Percentiles rank a stretch among this genome's conserved stretches.
Conservation (phyloP, 1,140 invertebrate species). For the Olivierus martensii region DNA sequence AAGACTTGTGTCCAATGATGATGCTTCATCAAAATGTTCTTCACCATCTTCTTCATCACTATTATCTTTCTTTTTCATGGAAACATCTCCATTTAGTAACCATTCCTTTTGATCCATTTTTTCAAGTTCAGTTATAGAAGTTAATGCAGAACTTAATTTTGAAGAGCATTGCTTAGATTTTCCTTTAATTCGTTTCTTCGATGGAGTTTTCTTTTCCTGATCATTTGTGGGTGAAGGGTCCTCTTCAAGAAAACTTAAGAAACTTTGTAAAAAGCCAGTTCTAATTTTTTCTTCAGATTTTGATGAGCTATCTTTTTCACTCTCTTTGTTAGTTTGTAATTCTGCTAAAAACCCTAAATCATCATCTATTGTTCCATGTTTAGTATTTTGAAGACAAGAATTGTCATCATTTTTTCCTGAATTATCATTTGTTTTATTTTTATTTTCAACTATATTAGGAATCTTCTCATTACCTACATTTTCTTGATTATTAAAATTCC, state of each 20-base stretch:
- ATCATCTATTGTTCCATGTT: conserved; percentile 5
- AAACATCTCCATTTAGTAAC: too few relatives aligned
- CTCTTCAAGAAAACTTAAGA: conserved; percentile 18
- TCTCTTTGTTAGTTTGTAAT: conserved; percentile 11
- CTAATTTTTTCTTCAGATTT: conserved; percentile 11
- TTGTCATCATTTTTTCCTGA: not conserved
- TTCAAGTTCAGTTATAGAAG: too few relatives aligned
- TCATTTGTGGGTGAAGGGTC: not conserved
- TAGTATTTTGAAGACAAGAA: not conserved
- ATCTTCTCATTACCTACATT: not conserved
- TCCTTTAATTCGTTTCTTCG: too few relatives aligned
- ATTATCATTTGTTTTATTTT: not conserved
- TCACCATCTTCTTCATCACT: conserved; percentile 2
- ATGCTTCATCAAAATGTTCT: conserved; percentile 14
- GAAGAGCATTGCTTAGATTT: too few relatives aligned
- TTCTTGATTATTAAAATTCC: not conserved
- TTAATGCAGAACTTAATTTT: too few relatives aligned
- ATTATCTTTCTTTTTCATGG: not conserved
- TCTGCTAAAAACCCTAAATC: conserved; percentile 19
- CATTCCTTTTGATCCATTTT: too few relatives aligned
- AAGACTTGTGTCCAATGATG: conserved; percentile 9
- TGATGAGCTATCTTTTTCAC: conserved; percentile 5
- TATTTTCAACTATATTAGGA: not conserved
- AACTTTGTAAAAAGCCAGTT: conserved; percentile 14
- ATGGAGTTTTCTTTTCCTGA: not conserved